Evolutionary conservation across 1,140 invertebrate species (phyloP).

Genomic region (Zaprionus lachaisei): DNA sequence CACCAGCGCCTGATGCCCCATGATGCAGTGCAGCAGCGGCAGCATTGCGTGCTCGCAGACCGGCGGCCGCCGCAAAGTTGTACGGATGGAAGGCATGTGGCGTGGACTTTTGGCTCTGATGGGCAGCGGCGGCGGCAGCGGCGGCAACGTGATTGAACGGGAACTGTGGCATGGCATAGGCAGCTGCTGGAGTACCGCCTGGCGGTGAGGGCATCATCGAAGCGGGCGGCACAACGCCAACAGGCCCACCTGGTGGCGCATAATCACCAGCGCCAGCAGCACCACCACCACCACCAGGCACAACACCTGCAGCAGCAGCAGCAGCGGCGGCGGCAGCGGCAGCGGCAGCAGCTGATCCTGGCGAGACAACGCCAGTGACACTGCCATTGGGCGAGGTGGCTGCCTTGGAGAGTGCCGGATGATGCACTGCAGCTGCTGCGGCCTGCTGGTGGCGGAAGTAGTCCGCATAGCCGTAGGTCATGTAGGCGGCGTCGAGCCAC

Average conservation of each 20-base stretch:
- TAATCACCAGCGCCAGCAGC: constrained; percentile 25
- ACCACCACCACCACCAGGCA: constrained; percentile 66
- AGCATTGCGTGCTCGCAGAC: constrained; percentile 76
- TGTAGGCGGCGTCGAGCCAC: constrained; percentile 91
- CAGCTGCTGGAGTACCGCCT: constrained; percentile 78
- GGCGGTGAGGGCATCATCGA: constrained; percentile 83
- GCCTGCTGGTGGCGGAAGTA: constrained; percentile 84
- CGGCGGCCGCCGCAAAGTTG: constrained; percentile 78
- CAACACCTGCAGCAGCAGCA: constrained; percentile 3
- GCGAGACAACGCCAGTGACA: constrained; percentile 33
- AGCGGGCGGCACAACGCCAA: constrained; percentile 48
- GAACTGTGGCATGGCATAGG: constrained; percentile 85
- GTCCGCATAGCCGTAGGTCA: constrained; percentile 89
- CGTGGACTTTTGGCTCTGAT: constrained; percentile 62
- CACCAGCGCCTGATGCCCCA: constrained; percentile 30
- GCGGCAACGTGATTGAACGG: constrained; percentile 85
- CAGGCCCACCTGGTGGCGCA: constrained; percentile 45
- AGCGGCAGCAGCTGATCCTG: constrained; percentile 8
- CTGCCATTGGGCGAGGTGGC: constrained; percentile 47
- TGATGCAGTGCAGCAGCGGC: constrained; percentile 60
- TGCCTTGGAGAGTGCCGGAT: constrained; percentile 87
- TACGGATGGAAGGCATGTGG: constrained; percentile 82
- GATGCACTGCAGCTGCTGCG: constrained; percentile 72
- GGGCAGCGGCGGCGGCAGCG: constrained; percentile 84
- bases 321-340: constrained; percentile 61